These are phyloP conservation scores for Netelia inedita DNA, from an alignment of 2,888 invertebrate genomes.

Conservation along the genomic window DNA sequence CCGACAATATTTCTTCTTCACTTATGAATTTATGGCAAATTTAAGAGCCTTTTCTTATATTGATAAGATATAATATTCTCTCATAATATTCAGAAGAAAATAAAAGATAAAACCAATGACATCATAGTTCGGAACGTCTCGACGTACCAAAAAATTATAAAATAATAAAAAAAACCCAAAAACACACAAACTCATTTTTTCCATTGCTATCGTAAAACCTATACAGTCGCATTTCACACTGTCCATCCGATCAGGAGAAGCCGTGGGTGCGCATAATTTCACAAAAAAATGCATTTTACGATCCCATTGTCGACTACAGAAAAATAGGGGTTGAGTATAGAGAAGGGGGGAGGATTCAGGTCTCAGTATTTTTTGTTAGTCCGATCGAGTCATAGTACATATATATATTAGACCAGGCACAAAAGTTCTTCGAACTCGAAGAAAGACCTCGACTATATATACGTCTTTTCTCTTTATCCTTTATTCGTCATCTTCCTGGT, in stretches of 20 bases:
- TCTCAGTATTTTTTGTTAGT: conserved; percentile 25
- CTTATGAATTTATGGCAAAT: too few relatives aligned
- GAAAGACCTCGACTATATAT: conserved; percentile 2
- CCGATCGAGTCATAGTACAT: conserved; percentile 15
- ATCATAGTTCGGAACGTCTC: neutral
- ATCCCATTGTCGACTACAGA: conserved; percentile 18
- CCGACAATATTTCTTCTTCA: too few relatives aligned
- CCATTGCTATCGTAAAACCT: too few relatives aligned
- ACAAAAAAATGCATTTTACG: conserved; percentile 23
- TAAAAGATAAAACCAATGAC: too few relatives aligned
- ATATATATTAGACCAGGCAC: conserved; percentile 25
- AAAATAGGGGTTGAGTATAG: too few relatives aligned
- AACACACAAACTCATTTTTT: neutral
- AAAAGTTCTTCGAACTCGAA: conserved; percentile 56
- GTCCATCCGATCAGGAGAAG: neutral
- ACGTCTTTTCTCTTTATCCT: conserved; percentile 21
- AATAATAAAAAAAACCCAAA: too few relatives aligned
- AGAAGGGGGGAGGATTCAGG: neutral
- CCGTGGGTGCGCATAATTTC: conserved; percentile 34
- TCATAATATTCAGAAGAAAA: too few relatives aligned
- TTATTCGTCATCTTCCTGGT: conserved; percentile 48
- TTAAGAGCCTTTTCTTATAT: too few relatives aligned
- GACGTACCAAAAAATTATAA: neutral
- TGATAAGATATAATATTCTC: too few relatives aligned
- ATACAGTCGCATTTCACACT: too few relatives aligned